A percentile compares a stretch with the other conserved stretches of the same genome.
Evolutionary conservation across 2,888 invertebrate genomes (phyloP).

Genomic region (Caenorhabditis doughertyi): DNA sequence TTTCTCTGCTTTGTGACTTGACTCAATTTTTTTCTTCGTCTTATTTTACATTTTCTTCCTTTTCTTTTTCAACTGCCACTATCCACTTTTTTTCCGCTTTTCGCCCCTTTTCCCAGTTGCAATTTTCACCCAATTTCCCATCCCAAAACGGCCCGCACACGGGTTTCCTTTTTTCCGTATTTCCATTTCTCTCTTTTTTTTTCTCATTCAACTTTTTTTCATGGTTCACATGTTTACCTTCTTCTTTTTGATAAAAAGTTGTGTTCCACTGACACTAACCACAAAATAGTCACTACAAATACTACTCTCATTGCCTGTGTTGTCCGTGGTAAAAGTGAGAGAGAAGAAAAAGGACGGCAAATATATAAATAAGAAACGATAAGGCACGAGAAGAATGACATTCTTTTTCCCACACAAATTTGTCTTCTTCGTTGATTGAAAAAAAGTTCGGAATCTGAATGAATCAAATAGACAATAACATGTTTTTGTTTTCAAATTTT

Average conservation of each 20-base stretch:
- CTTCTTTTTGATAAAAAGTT: conserved; percentile 26
- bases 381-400: conserved; percentile 26
- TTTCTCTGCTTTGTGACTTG: conserved; percentile 43
- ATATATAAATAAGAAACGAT: conserved; percentile 57
- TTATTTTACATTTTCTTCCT: neutral
- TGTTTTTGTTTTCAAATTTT: conserved; percentile 6
- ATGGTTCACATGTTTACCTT: neutral
- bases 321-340: conserved; percentile 12
- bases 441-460: neutral
- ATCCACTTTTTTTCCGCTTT: conserved; percentile 3
- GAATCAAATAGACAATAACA: neutral
- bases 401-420: neutral
- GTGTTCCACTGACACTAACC: conserved; percentile 26
- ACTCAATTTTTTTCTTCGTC: neutral
- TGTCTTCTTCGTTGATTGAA: neutral
- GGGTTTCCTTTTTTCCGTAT: conserved; percentile 16
- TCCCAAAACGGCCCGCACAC: conserved; percentile 37
- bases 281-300: conserved; percentile 47
- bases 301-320: conserved; percentile 32
- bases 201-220: neutral
- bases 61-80: conserved; percentile 7
- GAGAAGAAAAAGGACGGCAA: conserved; percentile 32
- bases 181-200: neutral
- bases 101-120: conserved; percentile 20
- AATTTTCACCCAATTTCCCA: conserved; percentile 17